Evolutionary conservation across 2,113 vertebrate species (phyloP).

Genomic region (Menura novaehollandiae): DNA sequence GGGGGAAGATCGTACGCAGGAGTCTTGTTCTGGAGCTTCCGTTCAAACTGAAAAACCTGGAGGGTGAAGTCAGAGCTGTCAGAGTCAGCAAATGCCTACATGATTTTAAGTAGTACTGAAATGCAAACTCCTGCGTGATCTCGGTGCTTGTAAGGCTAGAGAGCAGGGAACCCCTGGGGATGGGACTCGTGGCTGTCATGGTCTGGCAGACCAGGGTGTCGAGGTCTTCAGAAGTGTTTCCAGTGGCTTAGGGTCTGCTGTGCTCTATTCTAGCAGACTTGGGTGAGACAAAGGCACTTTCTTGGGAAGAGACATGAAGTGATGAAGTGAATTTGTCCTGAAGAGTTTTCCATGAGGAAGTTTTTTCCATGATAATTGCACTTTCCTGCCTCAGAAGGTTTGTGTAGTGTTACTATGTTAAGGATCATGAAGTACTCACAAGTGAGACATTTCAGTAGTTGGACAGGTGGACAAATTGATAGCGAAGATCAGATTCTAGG

Average conservation of each 20-base stretch:
- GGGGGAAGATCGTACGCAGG: accelerated
- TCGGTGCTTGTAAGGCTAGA: neutral
- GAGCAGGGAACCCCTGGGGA: neutral
- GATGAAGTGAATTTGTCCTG: too few relatives aligned
- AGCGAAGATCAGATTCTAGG: neutral
- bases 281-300: neutral
- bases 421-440: neutral
- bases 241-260: neutral
- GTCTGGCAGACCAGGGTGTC: accelerated
- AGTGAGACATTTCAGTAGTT: neutral
- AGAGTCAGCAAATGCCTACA: neutral
- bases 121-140: neutral
- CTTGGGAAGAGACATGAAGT: neutral
- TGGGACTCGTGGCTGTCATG: accelerated
- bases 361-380: neutral
- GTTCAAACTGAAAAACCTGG: neutral
- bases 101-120: neutral
- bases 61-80: neutral
- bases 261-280: neutral
- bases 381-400: neutral
- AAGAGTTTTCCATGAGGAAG: neutral
- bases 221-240: neutral
- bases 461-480: neutral
- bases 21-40: neutral
- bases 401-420: accelerated